These are phyloP conservation scores for Molossus molossus DNA, from an alignment of 2,797 vertebrate genomes.

Conservation along the genomic window DNA sequence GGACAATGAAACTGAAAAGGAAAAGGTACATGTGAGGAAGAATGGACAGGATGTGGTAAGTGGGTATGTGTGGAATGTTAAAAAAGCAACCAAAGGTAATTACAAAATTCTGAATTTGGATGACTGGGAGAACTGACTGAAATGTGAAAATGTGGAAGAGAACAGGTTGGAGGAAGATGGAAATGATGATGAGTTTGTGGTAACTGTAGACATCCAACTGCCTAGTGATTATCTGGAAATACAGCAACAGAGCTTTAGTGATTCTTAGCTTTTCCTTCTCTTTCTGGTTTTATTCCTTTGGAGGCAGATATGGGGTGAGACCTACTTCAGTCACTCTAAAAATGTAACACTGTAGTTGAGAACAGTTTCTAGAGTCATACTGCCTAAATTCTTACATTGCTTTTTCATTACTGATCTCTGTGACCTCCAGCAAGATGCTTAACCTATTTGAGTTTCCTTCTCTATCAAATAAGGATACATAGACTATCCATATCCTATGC, in stretches of 20 bases:
- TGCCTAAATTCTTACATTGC: neutral
- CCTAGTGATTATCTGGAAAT: neutral
- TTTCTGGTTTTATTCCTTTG: constrained; percentile 43
- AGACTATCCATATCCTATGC: neutral
- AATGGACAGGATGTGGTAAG: neutral
- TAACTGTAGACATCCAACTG: neutral
- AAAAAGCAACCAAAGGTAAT: neutral
- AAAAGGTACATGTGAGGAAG: neutral
- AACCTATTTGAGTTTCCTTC: neutral
- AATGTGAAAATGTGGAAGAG: neutral
- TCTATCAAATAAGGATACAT: constrained; percentile 9
- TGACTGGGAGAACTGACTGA: neutral
- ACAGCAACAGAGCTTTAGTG: neutral
- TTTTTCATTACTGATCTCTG: neutral
- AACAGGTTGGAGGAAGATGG: neutral
- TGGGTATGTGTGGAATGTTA: neutral
- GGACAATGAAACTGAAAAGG: neutral
- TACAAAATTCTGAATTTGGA: neutral
- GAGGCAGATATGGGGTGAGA: neutral
- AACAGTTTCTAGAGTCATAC: neutral
- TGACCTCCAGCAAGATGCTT: neutral
- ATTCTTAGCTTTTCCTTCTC: neutral
- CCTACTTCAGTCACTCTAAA: neutral
- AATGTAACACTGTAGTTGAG: neutral
- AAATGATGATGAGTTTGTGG: neutral